Evolutionary conservation across 2,888 invertebrate genomes (phyloP).

Genomic region (Orchesella flavescens): DNA sequence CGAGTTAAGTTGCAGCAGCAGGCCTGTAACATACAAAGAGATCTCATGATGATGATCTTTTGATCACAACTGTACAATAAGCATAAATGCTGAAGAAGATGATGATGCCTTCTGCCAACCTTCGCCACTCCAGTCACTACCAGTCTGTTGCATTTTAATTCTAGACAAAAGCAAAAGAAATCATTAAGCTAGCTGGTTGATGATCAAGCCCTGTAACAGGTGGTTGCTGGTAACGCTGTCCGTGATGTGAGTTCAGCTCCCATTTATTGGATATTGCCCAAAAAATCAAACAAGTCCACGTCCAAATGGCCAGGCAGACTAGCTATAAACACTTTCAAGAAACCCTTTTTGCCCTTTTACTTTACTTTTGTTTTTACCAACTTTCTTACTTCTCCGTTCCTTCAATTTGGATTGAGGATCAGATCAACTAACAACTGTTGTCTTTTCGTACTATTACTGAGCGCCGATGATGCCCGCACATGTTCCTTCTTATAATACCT

Average conservation of each 20-base stretch:
- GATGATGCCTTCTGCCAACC: constrained; percentile 14
- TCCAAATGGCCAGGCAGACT: constrained; percentile 39
- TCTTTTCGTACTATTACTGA: too few species aligned
- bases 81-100: background rate
- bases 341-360: background rate
- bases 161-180: constrained; percentile 23
- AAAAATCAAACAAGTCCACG: constrained; percentile 43
- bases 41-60: too few species aligned
- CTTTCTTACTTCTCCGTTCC: background rate
- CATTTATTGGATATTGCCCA: background rate
- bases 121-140: constrained; percentile 17
- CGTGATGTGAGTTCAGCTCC: background rate
- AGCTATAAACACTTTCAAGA: constrained; percentile 10
- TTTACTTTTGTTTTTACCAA: constrained; percentile 24
- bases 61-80: background rate
- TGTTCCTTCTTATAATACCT: constrained; percentile 15
- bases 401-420: background rate
- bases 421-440: background rate
- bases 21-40: background rate
- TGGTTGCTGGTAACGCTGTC: too few species aligned
- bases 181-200: constrained; percentile 19
- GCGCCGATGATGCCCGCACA: background rate
- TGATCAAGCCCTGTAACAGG: constrained; percentile 50
- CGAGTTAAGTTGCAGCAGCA: background rate
- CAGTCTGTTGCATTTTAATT: constrained; percentile 28